These are phyloP conservation scores for Cassiopea andromeda DNA, from an alignment of 30 jellyfish, hydroid and myxozoan species.

Conservation along the genomic window DNA sequence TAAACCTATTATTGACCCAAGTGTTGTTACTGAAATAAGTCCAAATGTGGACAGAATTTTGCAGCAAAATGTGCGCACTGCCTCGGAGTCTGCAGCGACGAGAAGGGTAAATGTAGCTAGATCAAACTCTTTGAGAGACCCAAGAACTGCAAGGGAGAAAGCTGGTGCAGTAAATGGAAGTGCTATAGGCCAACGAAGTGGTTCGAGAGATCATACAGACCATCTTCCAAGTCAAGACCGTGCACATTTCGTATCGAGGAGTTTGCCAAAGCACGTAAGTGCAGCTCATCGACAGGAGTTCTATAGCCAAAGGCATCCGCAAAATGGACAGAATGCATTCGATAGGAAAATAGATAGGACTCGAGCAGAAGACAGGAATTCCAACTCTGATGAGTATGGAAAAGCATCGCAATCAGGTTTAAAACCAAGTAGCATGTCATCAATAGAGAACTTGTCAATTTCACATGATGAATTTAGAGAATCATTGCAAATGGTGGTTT, in stretches of 20 bases:
- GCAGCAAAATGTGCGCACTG: slow-evolving; percentile 68
- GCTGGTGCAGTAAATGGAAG: slow-evolving; percentile 66
- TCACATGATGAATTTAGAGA: slow-evolving; percentile 94
- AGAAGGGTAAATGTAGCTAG: slow-evolving; percentile 89
- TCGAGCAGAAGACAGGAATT: slow-evolving; percentile 58
- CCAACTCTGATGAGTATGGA: slow-evolving; percentile 28
- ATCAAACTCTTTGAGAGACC: slow-evolving; percentile 88
- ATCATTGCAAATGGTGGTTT: slow-evolving; percentile 87
- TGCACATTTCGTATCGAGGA: slow-evolving; percentile 80
- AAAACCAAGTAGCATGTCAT: slow-evolving; percentile 77
- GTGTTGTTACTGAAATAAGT: slow-evolving; percentile 90
- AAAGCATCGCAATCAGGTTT: slow-evolving; percentile 27
- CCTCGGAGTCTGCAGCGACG: slow-evolving; percentile 44
- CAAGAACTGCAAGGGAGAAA: slow-evolving; percentile 67
- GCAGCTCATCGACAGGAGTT: slow-evolving; percentile 88
- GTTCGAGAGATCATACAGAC: slow-evolving; percentile 26
- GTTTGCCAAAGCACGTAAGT: slow-evolving; percentile 87
- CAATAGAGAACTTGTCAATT: slow-evolving; percentile 84
- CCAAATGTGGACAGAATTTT: slow-evolving; percentile 76
- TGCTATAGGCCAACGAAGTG: slow-evolving; percentile 20
- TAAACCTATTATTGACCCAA: slow-evolving; percentile 90
- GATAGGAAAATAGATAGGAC: neutral
- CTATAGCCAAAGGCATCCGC: slow-evolving; percentile 37
- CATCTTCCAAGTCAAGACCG: slow-evolving; percentile 83
- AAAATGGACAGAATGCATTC: slow-evolving; percentile 45